These are phyloP conservation scores for Heliothis peltigera DNA, from an alignment of 2,888 invertebrate species.

Conservation along the genomic window DNA sequence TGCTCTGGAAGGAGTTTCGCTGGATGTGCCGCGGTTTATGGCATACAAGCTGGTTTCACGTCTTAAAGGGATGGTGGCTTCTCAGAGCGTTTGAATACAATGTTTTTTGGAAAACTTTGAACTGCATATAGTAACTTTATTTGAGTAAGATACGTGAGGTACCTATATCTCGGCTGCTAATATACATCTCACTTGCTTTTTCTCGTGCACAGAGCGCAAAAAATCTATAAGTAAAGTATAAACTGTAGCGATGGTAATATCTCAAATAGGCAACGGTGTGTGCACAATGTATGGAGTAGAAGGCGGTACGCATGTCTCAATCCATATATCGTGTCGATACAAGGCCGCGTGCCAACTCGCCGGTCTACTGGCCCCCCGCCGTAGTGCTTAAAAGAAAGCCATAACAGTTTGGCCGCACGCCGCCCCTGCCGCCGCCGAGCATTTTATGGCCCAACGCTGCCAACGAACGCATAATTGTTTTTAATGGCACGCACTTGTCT, in stretches of 20 bases:
- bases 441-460: slow-evolving; percentile 55
- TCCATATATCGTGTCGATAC: slow-evolving; percentile 23
- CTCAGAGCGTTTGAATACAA: background rate
- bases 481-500: slow-evolving; percentile 56
- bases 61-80: background rate
- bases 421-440: slow-evolving; percentile 32
- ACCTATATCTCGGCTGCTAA: no score
- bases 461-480: slow-evolving; percentile 61
- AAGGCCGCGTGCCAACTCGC: slow-evolving; percentile 42
- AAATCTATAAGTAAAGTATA: background rate
- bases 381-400: slow-evolving; percentile 59
- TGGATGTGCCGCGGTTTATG: slow-evolving; percentile 3
- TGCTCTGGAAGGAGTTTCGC: slow-evolving; percentile 17
- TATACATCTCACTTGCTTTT: background rate
- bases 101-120: background rate
- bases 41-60: background rate
- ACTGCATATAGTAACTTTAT: no score
- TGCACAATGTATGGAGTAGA: background rate
- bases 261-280: background rate
- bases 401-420: slow-evolving; percentile 56
- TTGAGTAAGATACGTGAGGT: no score
- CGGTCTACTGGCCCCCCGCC: slow-evolving; percentile 28
- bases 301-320: slow-evolving; percentile 2
- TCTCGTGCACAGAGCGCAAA: background rate
- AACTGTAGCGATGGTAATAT: background rate